Base-by-base conservation (phyloP, 2,888 invertebrate species). In the Thecocarcelia acutangulata region DNA sequence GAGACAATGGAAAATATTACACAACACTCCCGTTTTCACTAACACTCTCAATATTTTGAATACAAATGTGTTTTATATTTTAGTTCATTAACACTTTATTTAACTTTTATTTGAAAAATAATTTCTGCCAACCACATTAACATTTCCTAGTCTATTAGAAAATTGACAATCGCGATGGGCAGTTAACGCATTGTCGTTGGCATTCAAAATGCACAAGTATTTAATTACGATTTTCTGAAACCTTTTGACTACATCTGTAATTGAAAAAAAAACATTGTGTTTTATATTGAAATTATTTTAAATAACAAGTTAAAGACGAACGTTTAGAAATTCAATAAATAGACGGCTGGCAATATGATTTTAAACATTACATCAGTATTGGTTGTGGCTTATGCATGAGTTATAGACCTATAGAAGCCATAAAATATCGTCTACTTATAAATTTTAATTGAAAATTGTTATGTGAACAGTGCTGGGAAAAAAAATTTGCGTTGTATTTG, bases 371-470 rank as follows among this genome's bases (percentile, higher is more conserved):
- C 13, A 28, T 33, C 13, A 56, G 56, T 46, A 42, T 56, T 69
- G 44, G 19, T 44, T 72, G 56, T 72, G 42, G 28, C 50, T 21
- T 54, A 46, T 61, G 28, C 17, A 56, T 70, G 12, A 12, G 19
- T 46, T 72, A 44, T 50, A 78, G 64, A 72, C 42, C 58, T 44
- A 12, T 28, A 59, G 78, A 79, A 79, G 78, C 78, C 78, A 73
- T 73, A 79, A 66, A 78, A 78, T 44, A 72, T 72, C n/a, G 64
- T 66, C 64, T 72, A 52, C 42, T 59, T 72, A 73, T 68, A 79
- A 66, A 73, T 79, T 79, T 46, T 21, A 66, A 72, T 66, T 37
- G 78, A 72, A 33, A 72, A 48, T 52, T 40, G 59, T 37, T 68
- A 42, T 50, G 15, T 15, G 2, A n/a, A 61, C 75, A 76, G 52